phyloP scores from a whole-genome alignment of 1,140 invertebrate species.

The Drosophila neocordata region DNA sequence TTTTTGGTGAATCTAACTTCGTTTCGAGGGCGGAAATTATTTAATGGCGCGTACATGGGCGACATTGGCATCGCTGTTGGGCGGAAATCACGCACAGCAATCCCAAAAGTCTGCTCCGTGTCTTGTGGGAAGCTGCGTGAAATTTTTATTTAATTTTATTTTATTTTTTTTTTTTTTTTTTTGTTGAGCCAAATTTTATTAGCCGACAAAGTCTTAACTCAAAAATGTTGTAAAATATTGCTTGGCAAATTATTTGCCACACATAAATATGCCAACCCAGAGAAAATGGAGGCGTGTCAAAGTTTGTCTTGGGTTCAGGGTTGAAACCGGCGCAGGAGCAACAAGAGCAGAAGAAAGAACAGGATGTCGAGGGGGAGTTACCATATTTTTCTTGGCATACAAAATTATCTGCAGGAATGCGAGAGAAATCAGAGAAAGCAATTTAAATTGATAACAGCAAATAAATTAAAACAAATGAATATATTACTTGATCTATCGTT shows the following conservation, averaged over 20 bases:
- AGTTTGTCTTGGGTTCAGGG: constrained; percentile 12
- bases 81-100: constrained; percentile 75
- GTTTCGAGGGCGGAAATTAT: constrained; percentile 73
- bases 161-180: constrained; percentile 40
- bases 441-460: neutral
- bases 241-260: constrained; percentile 52
- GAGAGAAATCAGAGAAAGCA: neutral
- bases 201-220: constrained; percentile 12
- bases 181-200: constrained; percentile 60
- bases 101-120: constrained; percentile 36
- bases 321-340: neutral
- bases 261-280: constrained; percentile 25
- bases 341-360: neutral
- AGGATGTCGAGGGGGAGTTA: neutral
- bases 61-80: constrained; percentile 34
- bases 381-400: neutral
- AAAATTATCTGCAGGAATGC: neutral
- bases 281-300: constrained; percentile 13
- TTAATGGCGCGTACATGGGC: constrained; percentile 77
- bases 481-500: no score
- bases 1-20: constrained; percentile 5
- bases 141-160: constrained; percentile 67
- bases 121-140: constrained; percentile 59
- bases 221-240: constrained; percentile 14
- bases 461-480: neutral